Evolutionary conservation across 2,113 vertebrate genomes (phyloP).

Genomic region (Penelope pileata): DNA sequence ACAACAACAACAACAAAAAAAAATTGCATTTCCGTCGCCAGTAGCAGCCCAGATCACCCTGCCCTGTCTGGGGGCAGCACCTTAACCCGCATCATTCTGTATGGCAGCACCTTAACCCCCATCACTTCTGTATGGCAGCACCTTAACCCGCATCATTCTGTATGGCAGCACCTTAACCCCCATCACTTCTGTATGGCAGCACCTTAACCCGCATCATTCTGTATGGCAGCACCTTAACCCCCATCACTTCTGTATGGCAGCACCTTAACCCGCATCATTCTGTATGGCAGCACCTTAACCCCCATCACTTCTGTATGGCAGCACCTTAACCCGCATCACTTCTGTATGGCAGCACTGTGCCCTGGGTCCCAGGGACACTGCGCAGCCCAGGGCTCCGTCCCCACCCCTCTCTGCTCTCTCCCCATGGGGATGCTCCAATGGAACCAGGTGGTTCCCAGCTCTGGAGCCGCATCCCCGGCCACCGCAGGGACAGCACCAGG

Average conservation of each 20-base stretch:
- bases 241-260: no score
- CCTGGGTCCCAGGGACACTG: accelerated
- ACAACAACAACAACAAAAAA: constrained; percentile 25
- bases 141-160: no score
- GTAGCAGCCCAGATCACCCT: constrained; percentile 1
- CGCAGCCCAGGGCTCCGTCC: not conserved
- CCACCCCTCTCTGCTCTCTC: no score
- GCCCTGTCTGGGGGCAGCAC: accelerated
- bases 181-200: no score
- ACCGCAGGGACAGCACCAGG: not conserved
- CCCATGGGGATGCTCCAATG: accelerated
- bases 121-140: accelerated
- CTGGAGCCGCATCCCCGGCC: not conserved
- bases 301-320: no score
- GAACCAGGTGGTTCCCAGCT: not conserved
- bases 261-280: not conserved
- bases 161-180: no score
- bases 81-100: not conserved
- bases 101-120: not conserved
- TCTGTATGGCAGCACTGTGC: not conserved
- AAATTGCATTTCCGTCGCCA: constrained; percentile 40
- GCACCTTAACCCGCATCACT: not conserved
- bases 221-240: no score
- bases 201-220: not conserved
- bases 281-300: no score